Base-by-base conservation (phyloP, 2,888 invertebrate genomes). In the Shargacucullia verbasci region DNA sequence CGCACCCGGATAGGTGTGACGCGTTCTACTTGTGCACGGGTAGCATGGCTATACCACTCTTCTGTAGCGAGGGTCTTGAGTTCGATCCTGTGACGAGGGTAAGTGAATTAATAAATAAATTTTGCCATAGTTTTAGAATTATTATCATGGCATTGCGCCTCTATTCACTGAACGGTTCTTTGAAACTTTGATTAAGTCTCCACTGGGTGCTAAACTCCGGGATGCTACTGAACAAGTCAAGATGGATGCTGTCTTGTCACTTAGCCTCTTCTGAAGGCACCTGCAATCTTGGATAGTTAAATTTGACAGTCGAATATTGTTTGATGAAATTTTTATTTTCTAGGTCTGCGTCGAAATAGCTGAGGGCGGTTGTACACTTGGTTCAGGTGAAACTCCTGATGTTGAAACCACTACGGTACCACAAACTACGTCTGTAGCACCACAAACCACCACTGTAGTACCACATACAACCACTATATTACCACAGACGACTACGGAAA, bases 1-100 rank as follows among this genome's bases (percentile, higher is more conserved):
- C 66, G 1, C 61, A 71, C n/a, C 64, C 71, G 0, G 43, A 49
- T 0, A 41, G 53, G 10, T 75, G 75, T 13, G 44, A 63, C 6
- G 59, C 52, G 0, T 75, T 59, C 52, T 74, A 54, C 11, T 39
- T 54, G 8, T 70, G 70, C 6, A 15, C 53, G 12, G 53, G 25
- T 3, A 56, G 29, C 1, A 7, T 7, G 1, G 41, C 60, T 0
- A 27, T 56, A 20, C 40, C 38, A n/a, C 0, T 66, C 0, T n/a
- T 33, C 0, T 65, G 69, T 39, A 29, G 41, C 11, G 25, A 38
- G 2, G 69, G 61, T 3, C 33, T 39, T 8, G 66, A 66, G 34
- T 66, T 60, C 31, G 45, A 67, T 34, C 37, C 39, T 3, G 9
- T 12, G 2, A 15, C 6, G 1, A 43, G 0, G 13, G 64, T 64